phyloP scores from a whole-genome alignment of 2,888 invertebrate genomes.

The Athalia circularis region DNA sequence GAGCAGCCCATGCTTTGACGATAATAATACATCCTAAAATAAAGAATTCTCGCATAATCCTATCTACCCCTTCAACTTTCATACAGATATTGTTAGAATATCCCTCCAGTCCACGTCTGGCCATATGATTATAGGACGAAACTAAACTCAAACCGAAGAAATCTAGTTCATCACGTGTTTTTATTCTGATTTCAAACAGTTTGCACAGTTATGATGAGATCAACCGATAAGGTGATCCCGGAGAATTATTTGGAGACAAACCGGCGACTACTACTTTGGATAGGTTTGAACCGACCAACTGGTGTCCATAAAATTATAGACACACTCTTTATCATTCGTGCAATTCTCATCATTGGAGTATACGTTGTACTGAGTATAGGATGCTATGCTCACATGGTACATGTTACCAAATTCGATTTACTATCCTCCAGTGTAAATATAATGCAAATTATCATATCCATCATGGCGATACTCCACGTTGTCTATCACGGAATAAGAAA shows the following conservation, averaged over 20 bases:
- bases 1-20: constrained; percentile 4
- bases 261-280: constrained; percentile 12
- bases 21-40: constrained; percentile 32
- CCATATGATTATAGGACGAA: not conserved
- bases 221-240: not conserved
- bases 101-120: constrained; percentile 3
- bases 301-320: not conserved
- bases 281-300: constrained; percentile 11
- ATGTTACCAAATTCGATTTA: constrained; percentile 18
- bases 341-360: not conserved
- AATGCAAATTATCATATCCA: constrained; percentile 27
- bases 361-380: constrained; percentile 8
- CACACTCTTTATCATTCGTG: constrained; percentile 10
- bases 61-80: not conserved
- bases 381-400: constrained; percentile 12
- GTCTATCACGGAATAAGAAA: constrained; percentile 12
- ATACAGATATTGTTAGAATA: not conserved
- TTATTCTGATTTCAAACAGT: not conserved
- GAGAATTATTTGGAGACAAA: constrained; percentile 19
- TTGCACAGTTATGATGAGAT: not conserved
- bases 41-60: constrained; percentile 14
- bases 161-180: too few relatives aligned
- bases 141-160: not conserved
- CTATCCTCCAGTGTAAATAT: constrained; percentile 2
- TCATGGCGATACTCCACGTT: not conserved